Conservation (phyloP, 2,888 invertebrate genomes). For the Augiades crinisus region DNA sequence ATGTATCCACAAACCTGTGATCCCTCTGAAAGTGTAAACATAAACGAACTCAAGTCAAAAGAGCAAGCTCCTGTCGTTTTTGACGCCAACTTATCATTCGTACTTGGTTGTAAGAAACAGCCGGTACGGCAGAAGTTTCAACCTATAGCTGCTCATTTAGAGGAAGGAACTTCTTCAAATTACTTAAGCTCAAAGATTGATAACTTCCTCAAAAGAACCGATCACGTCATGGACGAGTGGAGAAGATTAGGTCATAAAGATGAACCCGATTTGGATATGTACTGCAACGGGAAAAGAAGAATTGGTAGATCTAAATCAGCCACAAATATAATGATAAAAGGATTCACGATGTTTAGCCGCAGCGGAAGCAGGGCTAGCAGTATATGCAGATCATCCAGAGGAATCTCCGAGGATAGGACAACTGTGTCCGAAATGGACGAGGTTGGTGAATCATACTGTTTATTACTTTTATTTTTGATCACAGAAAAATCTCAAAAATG, state of each 20-base stretch:
- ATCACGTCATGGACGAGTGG: constrained; percentile 95
- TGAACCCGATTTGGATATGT: constrained; percentile 62
- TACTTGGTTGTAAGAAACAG: constrained; percentile 87
- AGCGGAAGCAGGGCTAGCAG: constrained; percentile 81
- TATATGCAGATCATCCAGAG: constrained; percentile 72
- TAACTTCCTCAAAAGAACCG: constrained; percentile 90
- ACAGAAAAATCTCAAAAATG: constrained; percentile 35
- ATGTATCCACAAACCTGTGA: constrained; percentile 84
- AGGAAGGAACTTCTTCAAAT: constrained; percentile 89
- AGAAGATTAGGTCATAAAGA: constrained; percentile 84
- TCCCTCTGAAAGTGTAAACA: constrained; percentile 66
- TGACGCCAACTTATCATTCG: constrained; percentile 90
- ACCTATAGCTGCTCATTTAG: constrained; percentile 88
- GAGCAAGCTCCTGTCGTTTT: constrained; percentile 91
- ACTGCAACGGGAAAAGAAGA: constrained; percentile 59
- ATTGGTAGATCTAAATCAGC: constrained; percentile 86
- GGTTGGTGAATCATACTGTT: constrained; percentile 59
- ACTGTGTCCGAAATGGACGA: constrained; percentile 85
- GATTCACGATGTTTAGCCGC: constrained; percentile 85
- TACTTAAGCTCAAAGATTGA: constrained; percentile 88
- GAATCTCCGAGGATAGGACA: constrained; percentile 83
- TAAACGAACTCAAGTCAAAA: constrained; percentile 82
- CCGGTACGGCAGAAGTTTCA: constrained; percentile 85
- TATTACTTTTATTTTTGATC: constrained; percentile 21
- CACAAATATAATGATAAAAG: constrained; percentile 91